Evolutionary conservation across 2,113 vertebrate genomes (phyloP).

Genomic region (Rallus limicola): DNA sequence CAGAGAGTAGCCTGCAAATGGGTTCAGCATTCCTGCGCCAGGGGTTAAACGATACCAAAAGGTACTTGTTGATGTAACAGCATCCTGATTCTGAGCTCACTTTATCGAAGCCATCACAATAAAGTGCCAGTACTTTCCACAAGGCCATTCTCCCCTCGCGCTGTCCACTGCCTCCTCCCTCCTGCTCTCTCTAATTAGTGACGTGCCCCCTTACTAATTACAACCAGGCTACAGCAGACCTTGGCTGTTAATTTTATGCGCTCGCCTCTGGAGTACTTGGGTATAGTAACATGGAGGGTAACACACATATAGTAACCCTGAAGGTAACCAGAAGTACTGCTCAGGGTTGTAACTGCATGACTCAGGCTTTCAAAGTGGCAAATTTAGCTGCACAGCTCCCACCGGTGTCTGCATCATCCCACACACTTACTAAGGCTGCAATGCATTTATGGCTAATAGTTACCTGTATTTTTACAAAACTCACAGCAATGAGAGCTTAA

Average conservation of each 20-base stretch:
- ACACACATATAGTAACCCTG: background rate
- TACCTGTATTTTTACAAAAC: background rate
- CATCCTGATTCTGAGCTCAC: background rate
- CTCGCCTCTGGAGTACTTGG: background rate
- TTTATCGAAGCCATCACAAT: background rate
- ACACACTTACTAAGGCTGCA: background rate
- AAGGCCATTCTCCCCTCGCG: background rate
- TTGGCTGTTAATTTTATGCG: background rate
- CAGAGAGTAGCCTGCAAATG: background rate
- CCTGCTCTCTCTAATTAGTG: background rate
- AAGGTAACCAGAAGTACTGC: constrained; percentile 1
- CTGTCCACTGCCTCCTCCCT: background rate
- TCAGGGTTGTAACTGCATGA: constrained; percentile 38
- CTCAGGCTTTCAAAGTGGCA: constrained; percentile 47
- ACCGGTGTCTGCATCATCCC: background rate
- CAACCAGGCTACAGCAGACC: background rate
- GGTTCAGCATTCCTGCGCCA: background rate
- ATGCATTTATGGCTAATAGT: background rate
- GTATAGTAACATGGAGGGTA: background rate
- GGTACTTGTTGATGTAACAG: background rate
- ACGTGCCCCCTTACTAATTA: background rate
- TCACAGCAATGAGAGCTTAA: background rate
- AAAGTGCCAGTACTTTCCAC: background rate
- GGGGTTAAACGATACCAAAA: background rate
- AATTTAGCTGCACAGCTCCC: constrained; percentile 48